These are phyloP conservation scores for Mizuhopecten yessoensis DNA, from an alignment of 1,140 invertebrate species.

Conservation along the genomic window DNA sequence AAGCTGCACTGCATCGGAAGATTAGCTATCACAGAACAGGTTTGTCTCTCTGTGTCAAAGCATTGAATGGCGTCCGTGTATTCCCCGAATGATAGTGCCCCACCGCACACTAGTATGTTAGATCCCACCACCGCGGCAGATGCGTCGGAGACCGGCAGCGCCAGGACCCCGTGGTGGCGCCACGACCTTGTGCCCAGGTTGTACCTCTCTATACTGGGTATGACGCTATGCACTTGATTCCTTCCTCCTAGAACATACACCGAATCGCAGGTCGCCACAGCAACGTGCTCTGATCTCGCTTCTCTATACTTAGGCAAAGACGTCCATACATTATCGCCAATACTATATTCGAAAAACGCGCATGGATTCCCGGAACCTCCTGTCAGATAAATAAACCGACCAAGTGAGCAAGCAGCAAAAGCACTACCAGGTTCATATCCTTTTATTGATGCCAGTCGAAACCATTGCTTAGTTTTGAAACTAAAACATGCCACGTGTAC, in stretches of 20 bases:
- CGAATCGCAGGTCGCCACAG: slow-evolving; percentile 48
- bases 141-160: slow-evolving; percentile 58
- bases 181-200: slow-evolving; percentile 49
- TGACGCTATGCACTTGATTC: slow-evolving; percentile 15
- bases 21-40: slow-evolving; percentile 40
- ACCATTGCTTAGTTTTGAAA: slow-evolving; percentile 42
- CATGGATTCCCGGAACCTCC: slow-evolving; percentile 44
- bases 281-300: slow-evolving; percentile 60
- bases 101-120: slow-evolving; percentile 70
- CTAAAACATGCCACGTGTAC: slow-evolving; percentile 46
- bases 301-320: slow-evolving; percentile 42
- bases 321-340: slow-evolving; percentile 16
- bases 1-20: slow-evolving; percentile 52
- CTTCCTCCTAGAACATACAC: slow-evolving; percentile 51
- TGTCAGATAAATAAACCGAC: slow-evolving; percentile 32
- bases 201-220: slow-evolving; percentile 62
- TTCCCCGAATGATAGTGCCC: slow-evolving; percentile 48
- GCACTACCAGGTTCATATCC: slow-evolving; percentile 30
- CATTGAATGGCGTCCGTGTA: slow-evolving; percentile 19
- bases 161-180: slow-evolving; percentile 56
- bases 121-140: slow-evolving; percentile 61
- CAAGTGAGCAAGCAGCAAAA: slow-evolving; percentile 34
- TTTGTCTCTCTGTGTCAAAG: slow-evolving; percentile 37
- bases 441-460: not conserved
- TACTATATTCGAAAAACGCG: slow-evolving; percentile 40